A percentile compares a stretch with the other conserved stretches of the same genome.
Evolutionary conservation across 2,888 invertebrate species (phyloP).

Genomic region (Morinoia aosen): DNA sequence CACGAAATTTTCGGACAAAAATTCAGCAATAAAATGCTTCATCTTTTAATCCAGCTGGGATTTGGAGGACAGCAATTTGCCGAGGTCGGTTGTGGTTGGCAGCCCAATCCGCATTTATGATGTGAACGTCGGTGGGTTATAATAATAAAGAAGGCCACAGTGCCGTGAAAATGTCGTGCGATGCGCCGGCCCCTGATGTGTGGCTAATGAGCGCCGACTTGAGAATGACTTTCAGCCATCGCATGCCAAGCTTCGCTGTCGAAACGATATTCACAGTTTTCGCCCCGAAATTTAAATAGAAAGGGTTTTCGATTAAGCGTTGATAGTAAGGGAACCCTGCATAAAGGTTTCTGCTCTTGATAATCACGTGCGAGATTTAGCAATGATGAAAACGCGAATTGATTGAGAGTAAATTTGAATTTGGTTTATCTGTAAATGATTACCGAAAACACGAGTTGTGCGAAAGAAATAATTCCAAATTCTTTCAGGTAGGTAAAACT

Average conservation of each 20-base stretch:
- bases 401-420: not conserved
- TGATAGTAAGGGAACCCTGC: not conserved
- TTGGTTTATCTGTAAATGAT: too few species aligned
- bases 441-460: too few species aligned
- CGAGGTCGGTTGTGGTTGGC: not conserved
- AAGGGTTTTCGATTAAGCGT: not conserved
- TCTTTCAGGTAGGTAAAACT: too few species aligned
- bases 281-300: not conserved
- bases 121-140: not conserved
- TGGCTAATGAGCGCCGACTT: not conserved
- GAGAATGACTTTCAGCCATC: not conserved
- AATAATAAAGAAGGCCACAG: not conserved
- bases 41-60: not conserved
- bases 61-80: slow-evolving; percentile 7
- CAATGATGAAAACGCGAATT: not conserved
- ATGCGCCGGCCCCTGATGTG: not conserved
- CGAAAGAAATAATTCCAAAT: too few species aligned
- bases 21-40: not conserved
- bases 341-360: not conserved
- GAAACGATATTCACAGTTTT: not conserved
- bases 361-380: not conserved
- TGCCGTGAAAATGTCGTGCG: not conserved
- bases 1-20: not conserved
- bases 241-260: not conserved
- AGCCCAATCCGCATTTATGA: not conserved